These are phyloP conservation scores for Drosophila mimetica DNA, from an alignment of 2,888 invertebrate genomes.

Conservation along the genomic window DNA sequence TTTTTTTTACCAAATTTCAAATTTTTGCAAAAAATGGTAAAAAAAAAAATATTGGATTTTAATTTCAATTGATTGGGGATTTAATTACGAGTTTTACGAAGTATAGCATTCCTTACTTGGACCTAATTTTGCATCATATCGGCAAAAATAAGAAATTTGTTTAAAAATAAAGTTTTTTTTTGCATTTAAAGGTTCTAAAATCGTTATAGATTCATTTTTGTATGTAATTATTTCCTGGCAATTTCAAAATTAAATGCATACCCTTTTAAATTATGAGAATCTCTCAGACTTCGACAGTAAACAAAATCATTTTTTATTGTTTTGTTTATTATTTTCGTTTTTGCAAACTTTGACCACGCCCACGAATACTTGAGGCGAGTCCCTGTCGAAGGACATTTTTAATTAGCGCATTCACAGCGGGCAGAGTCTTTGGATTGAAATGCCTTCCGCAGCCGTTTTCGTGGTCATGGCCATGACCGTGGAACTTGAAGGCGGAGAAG, in stretches of 20 bases:
- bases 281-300: background rate
- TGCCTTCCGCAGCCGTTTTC: conserved; percentile 29
- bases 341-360: conserved; percentile 14
- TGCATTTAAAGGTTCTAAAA: no score
- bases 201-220: no score
- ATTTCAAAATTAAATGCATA: background rate
- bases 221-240: no score
- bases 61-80: no score
- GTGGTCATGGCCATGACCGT: conserved; percentile 27
- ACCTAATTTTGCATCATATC: no score
- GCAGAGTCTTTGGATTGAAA: conserved; percentile 63
- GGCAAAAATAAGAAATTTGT: no score
- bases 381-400: conserved; percentile 69
- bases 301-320: background rate
- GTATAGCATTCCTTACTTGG: no score
- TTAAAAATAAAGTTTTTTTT: no score
- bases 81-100: no score
- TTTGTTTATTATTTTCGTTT: background rate
- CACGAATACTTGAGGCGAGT: conserved; percentile 24
- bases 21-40: no score
- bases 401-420: conserved; percentile 67
- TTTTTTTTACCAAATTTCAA: no score
- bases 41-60: no score
- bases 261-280: background rate
- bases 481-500: conserved; percentile 47